phyloP scores from a whole-genome alignment of 2,113 vertebrate species.

The cattle (Bos taurus) region ARS-UCD2.0 NC_037337.1:71048501-71049000 shows the following conservation, averaged over 20 bases:
- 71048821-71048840: background rate
- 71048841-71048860: background rate
- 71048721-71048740: background rate
- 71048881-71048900: background rate
- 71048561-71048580: background rate
- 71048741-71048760: background rate
- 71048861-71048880: background rate
- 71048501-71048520: too few relatives aligned
- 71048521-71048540: too few relatives aligned
- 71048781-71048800: background rate
- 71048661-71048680: too few relatives aligned
- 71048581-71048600: background rate
- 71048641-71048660: background rate
- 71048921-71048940: background rate
- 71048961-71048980: slow-evolving; percentile 1
- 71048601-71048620: background rate
- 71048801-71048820: background rate
- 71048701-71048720: background rate
- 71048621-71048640: background rate
- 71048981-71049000: background rate
- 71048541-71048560: background rate
- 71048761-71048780: background rate
- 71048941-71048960: background rate
- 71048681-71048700: background rate
- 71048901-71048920: background rate